Evolutionary conservation across 92 coral and sea anemone genomes (phyloP), one percentile per base, ranked within the genome.

Genomic region (Metridium senile): DNA sequence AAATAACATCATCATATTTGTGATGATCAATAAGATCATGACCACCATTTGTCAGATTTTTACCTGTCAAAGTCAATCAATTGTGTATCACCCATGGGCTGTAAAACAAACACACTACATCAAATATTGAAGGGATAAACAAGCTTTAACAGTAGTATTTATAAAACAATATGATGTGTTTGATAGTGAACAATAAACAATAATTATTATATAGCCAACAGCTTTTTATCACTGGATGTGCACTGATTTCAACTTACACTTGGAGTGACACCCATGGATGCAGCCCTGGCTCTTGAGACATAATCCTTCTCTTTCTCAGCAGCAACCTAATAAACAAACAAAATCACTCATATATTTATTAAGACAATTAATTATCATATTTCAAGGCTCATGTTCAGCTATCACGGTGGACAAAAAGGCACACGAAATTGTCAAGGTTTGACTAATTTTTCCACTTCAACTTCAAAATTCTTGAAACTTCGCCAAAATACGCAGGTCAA

Each of bases 291-390:
- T 47, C 97, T 68, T 68, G 99, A 78, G 0, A 95, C 96, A 72
- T 89, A 95, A 29, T 88, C 99, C 57, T 78, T 87, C 77, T 95
- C 99, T 56, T 83, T 92, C 62, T 95, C 99, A 46, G 97, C 97
- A 28, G 97, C 97, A 27, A 72, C 80, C 98, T 94, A 51, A 66
- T 13, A 65, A 33, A 63, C 0, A 47, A 58, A 21, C 30, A 58
- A 56, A 49, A 73, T 8, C 11, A 54, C 19, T 26, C 31, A 0
- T 11, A 30, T 17, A 10, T 43, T 6, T 17, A 28, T 51, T 26
- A 49, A 10, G 13, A 8, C 20, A 8, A 45, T 17, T 45, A 45
- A 45, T 45, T 22, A 0, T 28, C 13, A 0, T 61, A 28, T 66
- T 66, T 66, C 26, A 17, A 66, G 39, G 18, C 22, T 30, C 0